These are phyloP conservation scores for Hylaeus volcanicus DNA, from an alignment of 1,140 invertebrate genomes.

Conservation along the genomic window DNA sequence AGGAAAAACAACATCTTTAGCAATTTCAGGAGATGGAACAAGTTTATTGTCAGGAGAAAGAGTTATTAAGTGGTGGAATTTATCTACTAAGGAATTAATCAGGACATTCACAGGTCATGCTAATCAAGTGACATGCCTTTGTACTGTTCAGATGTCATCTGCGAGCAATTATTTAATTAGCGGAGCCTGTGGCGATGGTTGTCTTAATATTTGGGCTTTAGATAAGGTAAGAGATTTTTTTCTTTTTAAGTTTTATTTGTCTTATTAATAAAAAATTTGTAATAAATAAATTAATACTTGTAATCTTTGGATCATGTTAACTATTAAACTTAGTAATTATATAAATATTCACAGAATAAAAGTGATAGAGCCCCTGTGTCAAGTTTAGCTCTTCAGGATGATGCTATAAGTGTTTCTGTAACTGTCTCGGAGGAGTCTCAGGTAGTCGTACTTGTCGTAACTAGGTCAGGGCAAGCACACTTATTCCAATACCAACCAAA, in stretches of 20 bases:
- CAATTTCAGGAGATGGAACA: conserved; percentile 83
- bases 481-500: conserved; percentile 89
- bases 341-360: conserved; percentile 61
- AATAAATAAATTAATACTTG: background rate
- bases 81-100: conserved; percentile 82
- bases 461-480: conserved; percentile 88
- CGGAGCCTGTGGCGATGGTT: conserved; percentile 82
- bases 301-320: background rate
- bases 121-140: conserved; percentile 83
- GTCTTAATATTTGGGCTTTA: conserved; percentile 84
- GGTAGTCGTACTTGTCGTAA: conserved; percentile 81
- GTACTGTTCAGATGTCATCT: conserved; percentile 75
- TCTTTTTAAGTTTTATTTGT: background rate
- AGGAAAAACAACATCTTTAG: conserved; percentile 84
- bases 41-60: conserved; percentile 84
- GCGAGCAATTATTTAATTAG: conserved; percentile 83
- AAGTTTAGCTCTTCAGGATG: conserved; percentile 76
- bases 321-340: conserved; percentile 1
- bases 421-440: conserved; percentile 62
- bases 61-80: conserved; percentile 85
- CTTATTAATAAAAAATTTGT: too few species aligned
- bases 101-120: conserved; percentile 86
- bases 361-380: conserved; percentile 78
- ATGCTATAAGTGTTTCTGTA: conserved; percentile 74
- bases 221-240: conserved; percentile 71